A percentile compares a stretch with the other conserved stretches of the same genome.
Conservation (phyloP, 2,888 invertebrate species). For the Halocaridina rubra region DNA sequence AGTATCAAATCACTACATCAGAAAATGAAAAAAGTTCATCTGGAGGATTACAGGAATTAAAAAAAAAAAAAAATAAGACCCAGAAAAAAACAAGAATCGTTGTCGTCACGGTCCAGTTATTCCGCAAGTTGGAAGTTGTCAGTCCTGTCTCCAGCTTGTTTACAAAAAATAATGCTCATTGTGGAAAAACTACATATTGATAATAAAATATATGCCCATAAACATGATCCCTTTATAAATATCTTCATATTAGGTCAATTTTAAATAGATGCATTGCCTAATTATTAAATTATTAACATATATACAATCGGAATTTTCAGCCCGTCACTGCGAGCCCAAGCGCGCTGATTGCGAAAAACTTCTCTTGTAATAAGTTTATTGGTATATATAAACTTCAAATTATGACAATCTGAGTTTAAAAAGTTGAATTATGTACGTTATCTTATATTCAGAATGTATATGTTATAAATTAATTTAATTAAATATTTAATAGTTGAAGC, state of each 20-base stretch:
- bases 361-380: too few relatives aligned
- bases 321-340: slow-evolving; percentile 29
- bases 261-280: neutral
- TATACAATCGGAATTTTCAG: slow-evolving; percentile 11
- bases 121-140: slow-evolving; percentile 27
- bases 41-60: too few relatives aligned
- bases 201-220: neutral
- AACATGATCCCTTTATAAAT: neutral
- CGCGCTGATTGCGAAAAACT: slow-evolving; percentile 55
- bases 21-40: too few relatives aligned
- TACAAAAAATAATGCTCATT: slow-evolving; percentile 54
- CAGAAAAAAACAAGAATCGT: neutral
- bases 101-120: slow-evolving; percentile 39
- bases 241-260: neutral
- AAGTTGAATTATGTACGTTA: too few relatives aligned
- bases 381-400: too few relatives aligned
- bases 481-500: too few relatives aligned
- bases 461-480: too few relatives aligned
- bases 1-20: too few relatives aligned
- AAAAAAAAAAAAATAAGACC: too few relatives aligned
- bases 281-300: neutral
- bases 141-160: slow-evolving; percentile 41
- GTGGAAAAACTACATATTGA: neutral
- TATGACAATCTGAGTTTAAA: too few relatives aligned
- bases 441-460: too few relatives aligned